Evolutionary conservation across 2,797 vertebrate genomes (phyloP).

Genomic region (Pantherophis vulpinus): DNA sequence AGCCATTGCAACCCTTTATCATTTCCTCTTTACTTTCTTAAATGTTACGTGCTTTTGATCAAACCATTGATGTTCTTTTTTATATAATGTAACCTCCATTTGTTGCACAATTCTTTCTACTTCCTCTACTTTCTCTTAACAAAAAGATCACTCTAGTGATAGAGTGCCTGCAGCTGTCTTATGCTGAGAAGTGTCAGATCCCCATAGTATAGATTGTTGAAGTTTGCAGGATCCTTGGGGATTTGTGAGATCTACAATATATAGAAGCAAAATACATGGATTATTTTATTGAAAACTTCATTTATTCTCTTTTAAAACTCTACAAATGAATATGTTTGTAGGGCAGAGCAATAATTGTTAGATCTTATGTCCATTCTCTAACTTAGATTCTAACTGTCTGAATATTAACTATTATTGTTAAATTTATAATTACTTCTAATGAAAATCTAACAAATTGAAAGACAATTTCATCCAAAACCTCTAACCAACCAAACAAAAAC

Average conservation of each 20-base stretch:
- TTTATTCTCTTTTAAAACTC: conserved; percentile 57
- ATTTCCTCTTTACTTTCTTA: conserved; percentile 56
- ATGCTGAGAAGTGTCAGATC: conserved; percentile 63
- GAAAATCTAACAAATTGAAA: background rate
- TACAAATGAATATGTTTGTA: conserved; percentile 46
- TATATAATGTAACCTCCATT: conserved; percentile 60
- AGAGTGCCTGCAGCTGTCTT: conserved; percentile 58
- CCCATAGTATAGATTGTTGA: conserved; percentile 56
- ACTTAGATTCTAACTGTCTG: conserved; percentile 11
- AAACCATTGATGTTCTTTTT: conserved; percentile 65
- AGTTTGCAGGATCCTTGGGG: conserved; percentile 60
- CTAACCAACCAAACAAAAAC: background rate
- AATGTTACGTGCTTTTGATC: conserved; percentile 58
- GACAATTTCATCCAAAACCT: background rate
- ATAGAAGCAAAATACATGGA: conserved; percentile 57
- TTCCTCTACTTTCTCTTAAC: conserved; percentile 66
- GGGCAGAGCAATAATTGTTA: conserved; percentile 16
- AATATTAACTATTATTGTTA: conserved; percentile 16
- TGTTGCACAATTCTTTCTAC: conserved; percentile 70
- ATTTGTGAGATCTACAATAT: conserved; percentile 58
- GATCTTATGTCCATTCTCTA: background rate
- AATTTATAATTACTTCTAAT: background rate
- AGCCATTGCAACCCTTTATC: conserved; percentile 60
- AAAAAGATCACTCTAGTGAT: conserved; percentile 73
- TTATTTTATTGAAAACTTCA: conserved; percentile 51